Percentiles rank a stretch among this genome's conserved stretches.
phyloP scores from a whole-genome alignment of 1,140 invertebrate genomes.

The Tetragonula clypearis region DNA sequence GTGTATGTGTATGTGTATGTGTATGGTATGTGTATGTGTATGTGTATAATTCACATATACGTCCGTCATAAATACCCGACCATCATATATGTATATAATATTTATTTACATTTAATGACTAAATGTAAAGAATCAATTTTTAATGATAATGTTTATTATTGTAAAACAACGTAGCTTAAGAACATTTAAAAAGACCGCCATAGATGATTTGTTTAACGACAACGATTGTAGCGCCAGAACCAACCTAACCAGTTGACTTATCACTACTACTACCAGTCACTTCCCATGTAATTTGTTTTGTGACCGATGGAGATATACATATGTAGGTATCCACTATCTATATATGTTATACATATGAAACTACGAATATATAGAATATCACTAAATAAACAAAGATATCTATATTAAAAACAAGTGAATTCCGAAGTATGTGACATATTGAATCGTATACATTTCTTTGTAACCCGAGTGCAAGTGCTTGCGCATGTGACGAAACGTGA shows the following conservation, averaged over 20 bases:
- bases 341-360: no score
- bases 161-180: background rate
- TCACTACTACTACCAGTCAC: background rate
- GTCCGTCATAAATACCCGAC: no score
- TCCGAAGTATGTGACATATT: background rate
- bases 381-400: background rate
- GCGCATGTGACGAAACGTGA: constrained; percentile 57
- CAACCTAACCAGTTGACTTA: constrained; percentile 11
- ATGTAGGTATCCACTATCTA: background rate
- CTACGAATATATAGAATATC: no score
- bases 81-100: no score
- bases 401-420: background rate
- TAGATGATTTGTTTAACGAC: constrained; percentile 17
- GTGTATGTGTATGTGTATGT: no score
- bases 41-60: no score
- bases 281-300: background rate
- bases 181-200: constrained; percentile 57
- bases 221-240: constrained; percentile 45
- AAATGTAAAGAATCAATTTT: no score
- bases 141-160: background rate
- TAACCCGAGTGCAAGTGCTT: background rate
- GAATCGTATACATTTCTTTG: background rate
- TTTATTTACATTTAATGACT: no score
- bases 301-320: background rate
- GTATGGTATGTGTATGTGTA: no score